Percentiles rank a stretch among this genome's conserved stretches.
Evolutionary conservation across 2,888 invertebrate species (phyloP).

Genomic region (Mythimna vitellina): DNA sequence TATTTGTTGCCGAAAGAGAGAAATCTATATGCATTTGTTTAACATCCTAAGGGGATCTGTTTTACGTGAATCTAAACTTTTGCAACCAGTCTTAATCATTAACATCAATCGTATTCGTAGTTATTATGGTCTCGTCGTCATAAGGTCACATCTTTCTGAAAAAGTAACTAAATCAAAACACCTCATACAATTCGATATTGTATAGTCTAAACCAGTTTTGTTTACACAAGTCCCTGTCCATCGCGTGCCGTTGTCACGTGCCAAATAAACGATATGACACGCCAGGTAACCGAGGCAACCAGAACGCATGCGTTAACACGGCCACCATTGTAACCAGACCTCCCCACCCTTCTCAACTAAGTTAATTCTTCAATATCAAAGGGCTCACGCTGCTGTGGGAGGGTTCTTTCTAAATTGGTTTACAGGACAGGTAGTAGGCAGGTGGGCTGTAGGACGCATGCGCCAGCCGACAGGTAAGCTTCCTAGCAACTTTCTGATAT

Average conservation of each 20-base stretch:
- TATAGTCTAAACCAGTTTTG: constrained; percentile 27
- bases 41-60: too few species aligned
- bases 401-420: constrained; percentile 73
- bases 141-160: neutral
- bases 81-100: neutral
- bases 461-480: constrained; percentile 87
- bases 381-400: constrained; percentile 47
- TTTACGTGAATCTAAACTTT: neutral
- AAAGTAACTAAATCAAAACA: constrained; percentile 13
- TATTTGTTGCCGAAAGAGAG: neutral
- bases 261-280: constrained; percentile 63
- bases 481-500: constrained; percentile 71
- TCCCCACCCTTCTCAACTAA: constrained; percentile 51
- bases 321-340: constrained; percentile 69
- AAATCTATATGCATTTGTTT: neutral
- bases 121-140: neutral
- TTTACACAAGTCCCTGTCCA: constrained; percentile 37
- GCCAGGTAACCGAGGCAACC: constrained; percentile 71
- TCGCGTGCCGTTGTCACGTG: constrained; percentile 69
- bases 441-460: constrained; percentile 88
- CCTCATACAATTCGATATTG: constrained; percentile 4
- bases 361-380: constrained; percentile 38
- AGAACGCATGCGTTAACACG: constrained; percentile 73
- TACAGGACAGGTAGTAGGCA: constrained; percentile 79
- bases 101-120: neutral